Evolutionary conservation across 2,888 invertebrate species (phyloP), one percentile per base, ranked within the genome.

Genomic region (Syrphus vitripennis): DNA sequence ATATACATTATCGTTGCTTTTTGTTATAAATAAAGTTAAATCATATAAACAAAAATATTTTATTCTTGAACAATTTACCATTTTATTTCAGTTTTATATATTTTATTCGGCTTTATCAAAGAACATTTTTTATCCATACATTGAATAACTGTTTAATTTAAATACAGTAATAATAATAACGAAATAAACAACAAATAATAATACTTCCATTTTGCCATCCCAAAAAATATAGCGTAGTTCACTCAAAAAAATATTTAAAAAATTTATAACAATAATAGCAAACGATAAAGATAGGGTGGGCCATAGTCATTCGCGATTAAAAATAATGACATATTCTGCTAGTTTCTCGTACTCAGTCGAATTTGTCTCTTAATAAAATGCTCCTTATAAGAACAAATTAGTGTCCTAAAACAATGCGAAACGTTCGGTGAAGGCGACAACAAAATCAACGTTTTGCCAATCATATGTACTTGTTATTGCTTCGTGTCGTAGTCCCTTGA

Each of bases 51-150:
- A 69, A 69, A 59, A 2, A 21, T 10, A 4, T 19, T 4, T 12
- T 19, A 10, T 48, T 72, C 37, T 45, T 10, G 34, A 82, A 83
- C 61, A 69, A 69, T 57, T 24, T 63, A 79, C 83, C 78, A 55
- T 29, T 78, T 83, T 74, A 78, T 78, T 77, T 61, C 53, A 82
- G 34, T 67, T 59, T 26, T n/a, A 21, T 59, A 48, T 31, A 53
- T 26, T 69, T 34, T 42, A 34, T 12, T 40, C 5, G 9, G 34
- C 10, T 10, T 59, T 26, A 61, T 61, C 34, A 53, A 67, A 55
- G 34, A 61, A 61, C 29, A 12, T 69, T 55, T 19, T 50, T 45
- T 69, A 7, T 45, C 7, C 45, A 31, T 29, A 45, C 19, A 53
- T 63, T 40, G 24, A 67, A 31, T 34, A 31, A n/a, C 6, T 37